A percentile compares a stretch with the other conserved stretches of the same genome.
phyloP scores from a whole-genome alignment of 1,140 invertebrate species.

The Drepana arcuata region DNA sequence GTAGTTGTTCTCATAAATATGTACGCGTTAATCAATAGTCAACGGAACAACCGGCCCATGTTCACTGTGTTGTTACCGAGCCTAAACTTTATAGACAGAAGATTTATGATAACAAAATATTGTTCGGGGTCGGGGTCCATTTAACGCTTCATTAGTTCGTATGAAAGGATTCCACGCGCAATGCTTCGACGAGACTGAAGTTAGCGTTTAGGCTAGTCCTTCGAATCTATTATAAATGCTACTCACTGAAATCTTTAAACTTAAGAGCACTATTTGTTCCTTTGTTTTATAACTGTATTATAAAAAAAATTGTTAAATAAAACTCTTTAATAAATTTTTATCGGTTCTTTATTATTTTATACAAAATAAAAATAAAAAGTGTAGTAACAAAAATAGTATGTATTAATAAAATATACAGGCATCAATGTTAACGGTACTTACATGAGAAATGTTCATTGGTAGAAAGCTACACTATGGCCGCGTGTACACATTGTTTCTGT shows the following conservation, averaged over 20 bases:
- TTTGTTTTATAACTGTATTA: conserved; percentile 28
- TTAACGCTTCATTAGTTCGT: too few species aligned
- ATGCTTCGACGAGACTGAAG: conserved; percentile 12
- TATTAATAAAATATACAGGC: neutral
- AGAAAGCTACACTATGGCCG: too few species aligned
- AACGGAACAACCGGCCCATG: too few species aligned
- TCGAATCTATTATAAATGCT: conserved; percentile 4
- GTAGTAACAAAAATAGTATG: conserved; percentile 15
- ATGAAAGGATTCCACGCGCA: too few species aligned
- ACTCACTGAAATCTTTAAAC: conserved; percentile 36
- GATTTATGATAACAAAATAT: too few species aligned
- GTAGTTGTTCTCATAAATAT: too few species aligned
- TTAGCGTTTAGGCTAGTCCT: neutral
- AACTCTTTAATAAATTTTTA: conserved; percentile 26
- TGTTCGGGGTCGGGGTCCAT: too few species aligned
- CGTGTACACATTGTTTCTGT: too few species aligned
- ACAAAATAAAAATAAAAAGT: conserved; percentile 31
- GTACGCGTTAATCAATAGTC: too few species aligned
- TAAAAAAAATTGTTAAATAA: conserved; percentile 60
- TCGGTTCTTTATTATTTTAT: conserved; percentile 31
- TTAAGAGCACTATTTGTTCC: conserved; percentile 38
- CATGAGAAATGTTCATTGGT: conserved; percentile 1
- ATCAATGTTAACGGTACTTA: neutral
- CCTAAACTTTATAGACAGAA: too few species aligned
- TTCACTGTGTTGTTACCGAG: too few species aligned